A percentile compares a stretch with the other conserved stretches of the same genome.
Conservation (phyloP, 2,113 vertebrate species). For the Rhegmatorhina hoffmannsi region DNA sequence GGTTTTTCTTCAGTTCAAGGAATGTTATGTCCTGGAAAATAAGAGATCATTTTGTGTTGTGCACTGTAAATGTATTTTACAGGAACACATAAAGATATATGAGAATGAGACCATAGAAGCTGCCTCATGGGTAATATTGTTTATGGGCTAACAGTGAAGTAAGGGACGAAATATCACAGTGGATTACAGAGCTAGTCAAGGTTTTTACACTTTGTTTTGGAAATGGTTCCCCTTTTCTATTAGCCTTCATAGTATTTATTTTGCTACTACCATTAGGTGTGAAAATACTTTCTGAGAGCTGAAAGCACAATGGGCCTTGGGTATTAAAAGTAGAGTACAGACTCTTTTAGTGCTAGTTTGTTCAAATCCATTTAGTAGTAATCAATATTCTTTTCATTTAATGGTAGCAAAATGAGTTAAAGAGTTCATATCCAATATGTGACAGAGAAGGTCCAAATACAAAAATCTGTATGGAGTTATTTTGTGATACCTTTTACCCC, state of each 20-base stretch:
- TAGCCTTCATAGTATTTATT: not conserved
- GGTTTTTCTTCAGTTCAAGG: not conserved
- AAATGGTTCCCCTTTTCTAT: not conserved
- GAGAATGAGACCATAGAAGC: not conserved
- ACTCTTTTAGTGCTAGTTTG: not conserved
- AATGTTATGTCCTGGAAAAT: not conserved
- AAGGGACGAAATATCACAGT: not conserved
- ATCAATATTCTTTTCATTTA: not conserved
- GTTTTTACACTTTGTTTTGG: not conserved
- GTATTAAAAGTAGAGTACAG: not conserved
- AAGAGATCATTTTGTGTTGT: not conserved
- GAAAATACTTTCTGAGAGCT: not conserved
- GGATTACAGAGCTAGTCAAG: not conserved
- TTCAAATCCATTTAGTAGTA: not conserved
- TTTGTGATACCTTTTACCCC: not conserved
- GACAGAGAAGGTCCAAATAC: not conserved
- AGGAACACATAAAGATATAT: not conserved
- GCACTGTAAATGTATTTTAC: not conserved
- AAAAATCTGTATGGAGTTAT: not conserved
- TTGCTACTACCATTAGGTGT: not conserved
- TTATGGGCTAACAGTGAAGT: not conserved
- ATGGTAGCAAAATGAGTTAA: not conserved
- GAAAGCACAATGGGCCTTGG: not conserved
- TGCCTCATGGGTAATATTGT: not conserved
- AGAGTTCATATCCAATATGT: not conserved